Evolutionary conservation across 1,140 invertebrate species (phyloP).

Genomic region (Paralvinella palmiformis): DNA sequence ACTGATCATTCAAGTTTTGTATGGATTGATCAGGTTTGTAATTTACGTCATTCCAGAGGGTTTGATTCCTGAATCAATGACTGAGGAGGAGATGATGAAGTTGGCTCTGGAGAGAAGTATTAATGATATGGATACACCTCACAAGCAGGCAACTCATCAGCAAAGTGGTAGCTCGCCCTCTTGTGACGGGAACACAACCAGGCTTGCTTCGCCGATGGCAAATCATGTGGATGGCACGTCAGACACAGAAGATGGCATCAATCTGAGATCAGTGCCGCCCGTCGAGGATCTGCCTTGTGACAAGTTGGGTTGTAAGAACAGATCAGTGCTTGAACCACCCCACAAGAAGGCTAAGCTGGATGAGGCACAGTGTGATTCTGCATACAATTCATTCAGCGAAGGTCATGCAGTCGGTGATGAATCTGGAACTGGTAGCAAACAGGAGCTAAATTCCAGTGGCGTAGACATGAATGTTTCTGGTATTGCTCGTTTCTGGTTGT

Average conservation of each 20-base stretch:
- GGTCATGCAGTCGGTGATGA: too few species aligned
- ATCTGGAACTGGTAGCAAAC: too few species aligned
- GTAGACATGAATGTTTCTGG: too few species aligned
- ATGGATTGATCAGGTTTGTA: background rate
- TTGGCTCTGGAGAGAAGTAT: slow-evolving; percentile 26
- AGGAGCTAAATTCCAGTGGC: too few species aligned
- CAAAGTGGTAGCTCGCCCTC: background rate
- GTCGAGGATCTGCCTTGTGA: too few species aligned
- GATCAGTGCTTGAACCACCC: too few species aligned
- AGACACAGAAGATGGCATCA: background rate
- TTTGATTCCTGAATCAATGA: background rate
- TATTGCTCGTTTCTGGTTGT: too few species aligned
- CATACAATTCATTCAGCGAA: too few species aligned
- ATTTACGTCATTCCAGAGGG: background rate
- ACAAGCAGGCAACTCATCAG: background rate
- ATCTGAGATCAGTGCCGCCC: too few species aligned
- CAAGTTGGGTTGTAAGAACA: too few species aligned
- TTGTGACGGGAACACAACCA: background rate
- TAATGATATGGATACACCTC: slow-evolving; percentile 3
- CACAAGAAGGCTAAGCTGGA: too few species aligned
- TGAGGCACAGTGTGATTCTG: too few species aligned
- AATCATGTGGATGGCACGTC: background rate
- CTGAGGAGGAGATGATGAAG: slow-evolving; percentile 17
- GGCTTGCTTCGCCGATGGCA: background rate
- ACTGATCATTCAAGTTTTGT: background rate